phyloP scores from a whole-genome alignment of 2,113 vertebrate species.

The Phylloscopus trochiloides region DNA sequence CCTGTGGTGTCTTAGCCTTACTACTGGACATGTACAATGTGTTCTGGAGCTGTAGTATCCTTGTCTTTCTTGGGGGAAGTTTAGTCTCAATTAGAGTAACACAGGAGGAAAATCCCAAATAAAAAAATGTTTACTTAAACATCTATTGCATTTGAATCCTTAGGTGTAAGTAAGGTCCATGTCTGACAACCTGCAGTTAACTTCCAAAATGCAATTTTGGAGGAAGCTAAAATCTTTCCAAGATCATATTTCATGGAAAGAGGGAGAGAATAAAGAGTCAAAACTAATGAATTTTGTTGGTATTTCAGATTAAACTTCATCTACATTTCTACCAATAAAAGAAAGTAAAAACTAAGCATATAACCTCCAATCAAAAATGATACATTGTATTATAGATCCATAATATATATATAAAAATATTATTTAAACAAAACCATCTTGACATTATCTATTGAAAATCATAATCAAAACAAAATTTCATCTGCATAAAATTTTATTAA shows the following conservation, averaged over 20 bases:
- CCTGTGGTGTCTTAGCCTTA: background rate
- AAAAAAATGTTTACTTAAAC: background rate
- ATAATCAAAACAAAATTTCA: accelerated
- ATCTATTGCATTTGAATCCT: constrained; percentile 9
- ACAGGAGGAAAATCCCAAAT: background rate
- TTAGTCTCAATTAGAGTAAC: background rate
- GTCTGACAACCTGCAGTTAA: background rate
- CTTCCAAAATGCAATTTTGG: background rate
- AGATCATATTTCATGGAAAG: constrained; percentile 9
- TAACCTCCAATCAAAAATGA: background rate
- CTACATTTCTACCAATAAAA: background rate
- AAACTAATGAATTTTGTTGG: background rate
- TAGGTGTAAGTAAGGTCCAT: background rate
- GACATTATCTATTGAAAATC: background rate
- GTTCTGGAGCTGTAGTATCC: background rate
- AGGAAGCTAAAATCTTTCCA: background rate
- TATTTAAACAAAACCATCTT: background rate
- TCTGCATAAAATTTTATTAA: background rate
- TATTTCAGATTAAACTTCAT: background rate
- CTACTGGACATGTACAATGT: accelerated
- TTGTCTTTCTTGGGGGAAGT: background rate
- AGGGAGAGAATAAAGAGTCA: background rate
- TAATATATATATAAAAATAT: background rate
- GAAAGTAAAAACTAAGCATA: background rate
- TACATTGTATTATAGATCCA: background rate